Conservation (phyloP, 2,797 vertebrate species). For the Rhynchonycteris naso region DNA sequence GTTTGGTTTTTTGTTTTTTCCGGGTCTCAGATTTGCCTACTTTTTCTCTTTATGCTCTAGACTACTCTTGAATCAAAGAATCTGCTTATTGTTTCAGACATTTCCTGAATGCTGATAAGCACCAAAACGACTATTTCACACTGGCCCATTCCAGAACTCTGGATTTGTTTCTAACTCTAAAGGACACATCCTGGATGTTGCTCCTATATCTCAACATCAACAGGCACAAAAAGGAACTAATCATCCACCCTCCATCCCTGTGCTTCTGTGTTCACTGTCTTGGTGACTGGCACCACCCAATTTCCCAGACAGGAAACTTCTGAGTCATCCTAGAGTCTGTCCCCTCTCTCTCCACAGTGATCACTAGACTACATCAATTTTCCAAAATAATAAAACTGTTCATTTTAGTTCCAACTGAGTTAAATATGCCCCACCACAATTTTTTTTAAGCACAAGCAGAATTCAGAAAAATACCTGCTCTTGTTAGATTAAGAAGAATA, state of each 20-base stretch:
- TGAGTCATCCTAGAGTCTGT: neutral
- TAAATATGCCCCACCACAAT: neutral
- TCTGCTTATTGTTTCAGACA: neutral
- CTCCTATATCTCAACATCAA: neutral
- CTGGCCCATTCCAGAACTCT: neutral
- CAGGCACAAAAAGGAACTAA: neutral
- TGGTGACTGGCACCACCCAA: neutral
- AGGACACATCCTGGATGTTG: neutral
- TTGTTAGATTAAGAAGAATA: constrained; percentile 97
- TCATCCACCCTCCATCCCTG: neutral
- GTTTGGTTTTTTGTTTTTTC: neutral
- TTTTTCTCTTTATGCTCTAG: constrained; percentile 11
- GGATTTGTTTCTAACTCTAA: constrained; percentile 44
- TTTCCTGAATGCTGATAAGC: constrained; percentile 6
- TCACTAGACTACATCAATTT: neutral
- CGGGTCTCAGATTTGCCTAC: neutral
- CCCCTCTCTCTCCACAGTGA: neutral
- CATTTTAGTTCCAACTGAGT: constrained; percentile 28
- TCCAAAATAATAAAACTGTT: constrained; percentile 42
- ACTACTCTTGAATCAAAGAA: constrained; percentile 53
- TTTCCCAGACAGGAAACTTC: constrained; percentile 29
- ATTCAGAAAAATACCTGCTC: constrained; percentile 89
- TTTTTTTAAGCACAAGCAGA: constrained; percentile 22
- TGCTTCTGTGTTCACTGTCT: neutral
- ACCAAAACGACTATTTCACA: constrained; percentile 22